Evolutionary conservation across 2,888 invertebrate genomes (phyloP).

Genomic region (Caenorhabditis plicata): DNA sequence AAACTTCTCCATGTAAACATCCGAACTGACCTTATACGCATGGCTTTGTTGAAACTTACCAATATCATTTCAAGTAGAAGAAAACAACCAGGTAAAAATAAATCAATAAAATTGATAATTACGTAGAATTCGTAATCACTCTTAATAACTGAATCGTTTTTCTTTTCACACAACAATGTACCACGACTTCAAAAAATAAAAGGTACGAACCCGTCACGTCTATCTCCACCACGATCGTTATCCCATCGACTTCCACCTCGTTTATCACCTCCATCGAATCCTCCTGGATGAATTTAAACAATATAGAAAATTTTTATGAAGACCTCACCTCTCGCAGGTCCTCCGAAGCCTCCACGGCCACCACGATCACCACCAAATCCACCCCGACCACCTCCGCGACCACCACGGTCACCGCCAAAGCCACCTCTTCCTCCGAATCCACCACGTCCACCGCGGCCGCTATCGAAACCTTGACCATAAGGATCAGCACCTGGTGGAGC

Average conservation of each 20-base stretch:
- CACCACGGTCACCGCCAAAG: slow-evolving; percentile 11
- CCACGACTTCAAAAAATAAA: too few species aligned
- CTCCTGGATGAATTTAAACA: too few species aligned
- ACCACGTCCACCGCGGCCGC: slow-evolving; percentile 17
- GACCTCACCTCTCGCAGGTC: slow-evolving; percentile 14
- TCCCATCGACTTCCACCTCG: slow-evolving; percentile 24
- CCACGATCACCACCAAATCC: slow-evolving; percentile 24
- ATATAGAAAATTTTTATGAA: too few species aligned
- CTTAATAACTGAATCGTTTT: too few species aligned
- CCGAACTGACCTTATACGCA: too few species aligned
- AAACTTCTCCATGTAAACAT: too few species aligned
- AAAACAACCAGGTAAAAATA: too few species aligned
- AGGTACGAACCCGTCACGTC: slow-evolving; percentile 23
- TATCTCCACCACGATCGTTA: slow-evolving; percentile 7
- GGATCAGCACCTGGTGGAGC: slow-evolving; percentile 10
- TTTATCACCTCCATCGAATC: slow-evolving; percentile 25
- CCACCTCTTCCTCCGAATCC: slow-evolving; percentile 16
- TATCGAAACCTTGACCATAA: slow-evolving; percentile 20
- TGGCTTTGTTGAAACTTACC: too few species aligned
- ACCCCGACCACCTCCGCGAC: slow-evolving; percentile 21
- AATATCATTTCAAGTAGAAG: too few species aligned
- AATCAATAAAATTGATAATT: too few species aligned
- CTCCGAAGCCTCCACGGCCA: slow-evolving; percentile 11
- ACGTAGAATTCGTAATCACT: too few species aligned
- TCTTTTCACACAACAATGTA: too few species aligned